phyloP scores from a whole-genome alignment of 2,888 invertebrate genomes.

The Eristalis pertinax region DNA sequence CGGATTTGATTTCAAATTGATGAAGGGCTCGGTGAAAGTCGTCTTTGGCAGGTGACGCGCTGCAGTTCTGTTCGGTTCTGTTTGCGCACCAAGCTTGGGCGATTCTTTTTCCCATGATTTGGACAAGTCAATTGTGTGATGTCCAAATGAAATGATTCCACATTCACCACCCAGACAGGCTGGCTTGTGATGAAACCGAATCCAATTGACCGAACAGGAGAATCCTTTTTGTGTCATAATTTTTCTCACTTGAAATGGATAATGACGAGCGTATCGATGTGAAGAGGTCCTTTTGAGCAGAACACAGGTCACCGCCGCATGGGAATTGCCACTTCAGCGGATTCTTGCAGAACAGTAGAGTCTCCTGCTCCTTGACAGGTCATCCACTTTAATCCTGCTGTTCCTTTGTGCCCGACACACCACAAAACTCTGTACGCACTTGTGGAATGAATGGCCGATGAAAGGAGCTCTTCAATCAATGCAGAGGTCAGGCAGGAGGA shows the following conservation, averaged over 20 bases:
- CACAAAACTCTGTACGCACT: constrained; percentile 12
- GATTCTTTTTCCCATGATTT: background rate
- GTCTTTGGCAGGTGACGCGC: background rate
- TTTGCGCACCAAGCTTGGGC: background rate
- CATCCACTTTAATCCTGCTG: constrained; percentile 51
- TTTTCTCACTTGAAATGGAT: constrained; percentile 54
- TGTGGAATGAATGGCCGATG: background rate
- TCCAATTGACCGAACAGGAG: constrained; percentile 24
- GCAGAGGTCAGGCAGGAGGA: background rate
- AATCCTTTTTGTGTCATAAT: constrained; percentile 52
- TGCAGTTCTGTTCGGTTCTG: background rate
- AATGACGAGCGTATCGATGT: constrained; percentile 50
- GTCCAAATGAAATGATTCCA: background rate
- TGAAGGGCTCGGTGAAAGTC: constrained; percentile 36
- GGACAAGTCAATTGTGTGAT: background rate
- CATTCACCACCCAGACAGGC: background rate
- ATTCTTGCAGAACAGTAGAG: constrained; percentile 31
- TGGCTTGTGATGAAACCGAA: background rate
- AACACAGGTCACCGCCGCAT: constrained; percentile 26
- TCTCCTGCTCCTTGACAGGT: background rate
- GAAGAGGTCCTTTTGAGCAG: constrained; percentile 19
- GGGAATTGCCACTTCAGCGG: constrained; percentile 43
- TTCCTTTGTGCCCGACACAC: constrained; percentile 44
- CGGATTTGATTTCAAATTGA: constrained; percentile 19
- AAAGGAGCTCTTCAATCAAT: background rate